Evolutionary conservation across 2,113 vertebrate genomes (phyloP), one percentile per base, ranked within the genome.

Genomic region (Lophura nycthemera): DNA sequence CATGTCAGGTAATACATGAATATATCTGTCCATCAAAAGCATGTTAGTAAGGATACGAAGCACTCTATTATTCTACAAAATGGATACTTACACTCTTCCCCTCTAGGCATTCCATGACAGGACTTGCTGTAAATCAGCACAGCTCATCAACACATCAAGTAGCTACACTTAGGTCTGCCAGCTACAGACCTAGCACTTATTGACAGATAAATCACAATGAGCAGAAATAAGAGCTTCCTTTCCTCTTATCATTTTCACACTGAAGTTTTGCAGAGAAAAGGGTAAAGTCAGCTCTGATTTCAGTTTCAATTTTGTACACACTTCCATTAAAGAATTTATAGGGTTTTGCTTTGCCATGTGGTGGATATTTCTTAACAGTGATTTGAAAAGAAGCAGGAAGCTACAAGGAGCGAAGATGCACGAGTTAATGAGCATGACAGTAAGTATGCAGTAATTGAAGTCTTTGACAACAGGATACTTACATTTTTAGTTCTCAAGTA

Each of bases 31-130:
- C 48, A 92, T 88, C 66, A 81, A 65, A 89, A 69, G 17, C 34
- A 69, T 24, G 42, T 75, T 91, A 80, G 66, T 78, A 89, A 84
- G 57, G 43, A 89, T 95, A 95, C 78, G 43, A 92, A 87, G 74
- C 54, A 54, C 64, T 89, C 74, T 24, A 47, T 92, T 76, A 75
- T 42, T 69, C 57, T 50, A 84, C 52, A 65, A 84, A 95, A 92
- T 21, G 32, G 81, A 30, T 65, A 82, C 65, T 67, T 92, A 81
- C 14, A 65, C 27, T 77, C 86, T 91, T 79, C 74, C 45, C 84
- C 74, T 71, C 77, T 13, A 69, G 70, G 85, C 52, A 60, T 25
- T 25, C 27, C 63, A 21, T 45, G 81, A 89, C 69, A 90, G 77
- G 34, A 56, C n/a, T 25, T 21, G 34, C 69, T 52, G 63, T 75